Evolutionary conservation across 2,113 vertebrate genomes (phyloP).

Genomic region (Lycaon pictus): DNA sequence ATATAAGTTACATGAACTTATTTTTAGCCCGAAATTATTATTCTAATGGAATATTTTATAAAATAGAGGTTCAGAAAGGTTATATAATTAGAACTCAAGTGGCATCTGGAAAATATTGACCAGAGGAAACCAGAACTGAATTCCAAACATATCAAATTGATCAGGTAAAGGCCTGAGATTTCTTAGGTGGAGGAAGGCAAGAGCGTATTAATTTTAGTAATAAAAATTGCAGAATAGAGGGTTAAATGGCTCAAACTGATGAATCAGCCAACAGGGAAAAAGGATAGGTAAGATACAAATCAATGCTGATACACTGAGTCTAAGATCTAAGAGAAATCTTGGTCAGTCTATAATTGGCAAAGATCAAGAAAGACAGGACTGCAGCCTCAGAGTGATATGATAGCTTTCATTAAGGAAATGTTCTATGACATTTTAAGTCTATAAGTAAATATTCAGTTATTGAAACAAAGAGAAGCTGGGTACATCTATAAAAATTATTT

Average conservation of each 20-base stretch:
- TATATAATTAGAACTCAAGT: not conserved
- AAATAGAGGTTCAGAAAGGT: not conserved
- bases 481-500: not conserved
- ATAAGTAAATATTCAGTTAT: not conserved
- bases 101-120: not conserved
- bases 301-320: not conserved
- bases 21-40: not conserved
- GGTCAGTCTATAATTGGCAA: not conserved
- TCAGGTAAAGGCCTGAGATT: not conserved
- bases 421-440: not conserved
- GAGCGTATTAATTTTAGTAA: not conserved
- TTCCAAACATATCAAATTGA: not conserved
- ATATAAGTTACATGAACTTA: not conserved
- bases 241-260: not conserved
- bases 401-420: not conserved
- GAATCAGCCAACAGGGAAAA: not conserved
- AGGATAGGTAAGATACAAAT: not conserved
- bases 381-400: accelerated
- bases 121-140: not conserved
- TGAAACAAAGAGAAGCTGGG: not conserved
- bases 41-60: not conserved
- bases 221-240: not conserved
- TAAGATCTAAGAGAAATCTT: not conserved
- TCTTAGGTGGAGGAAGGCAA: not conserved
- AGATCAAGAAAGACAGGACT: not conserved